These are phyloP conservation scores for Napeogenes sylphis DNA, from an alignment of 2,888 invertebrate species.

Conservation along the genomic window DNA sequence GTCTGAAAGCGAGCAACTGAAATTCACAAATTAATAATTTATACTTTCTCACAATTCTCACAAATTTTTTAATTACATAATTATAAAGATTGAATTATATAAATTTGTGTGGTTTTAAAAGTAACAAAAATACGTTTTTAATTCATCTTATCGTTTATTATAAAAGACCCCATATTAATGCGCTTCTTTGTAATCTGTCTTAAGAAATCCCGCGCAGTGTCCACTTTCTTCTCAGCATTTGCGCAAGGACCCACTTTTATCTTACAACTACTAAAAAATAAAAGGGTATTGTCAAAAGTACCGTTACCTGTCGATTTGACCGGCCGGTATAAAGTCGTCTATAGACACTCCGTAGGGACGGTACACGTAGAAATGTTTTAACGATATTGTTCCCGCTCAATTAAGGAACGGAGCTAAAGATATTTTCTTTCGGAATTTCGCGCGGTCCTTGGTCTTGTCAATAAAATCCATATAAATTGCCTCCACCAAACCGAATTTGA, in stretches of 20 bases:
- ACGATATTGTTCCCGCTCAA: constrained; percentile 71
- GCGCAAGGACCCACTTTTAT: constrained; percentile 44
- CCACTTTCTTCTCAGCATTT: constrained; percentile 60
- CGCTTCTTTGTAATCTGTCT: constrained; percentile 71
- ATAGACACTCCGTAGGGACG: constrained; percentile 9
- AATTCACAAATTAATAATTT: too few relatives aligned
- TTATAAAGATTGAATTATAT: too few relatives aligned
- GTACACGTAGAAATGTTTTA: constrained; percentile 32
- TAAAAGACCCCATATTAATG: constrained; percentile 65
- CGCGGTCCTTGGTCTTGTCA: constrained; percentile 68
- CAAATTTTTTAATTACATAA: too few relatives aligned
- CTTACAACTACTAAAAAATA: constrained; percentile 25
- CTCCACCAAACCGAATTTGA: constrained; percentile 72
- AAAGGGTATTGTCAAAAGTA: constrained; percentile 10
- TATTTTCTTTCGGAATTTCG: constrained; percentile 68
- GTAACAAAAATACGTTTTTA: too few relatives aligned
- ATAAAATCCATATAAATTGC: constrained; percentile 77
- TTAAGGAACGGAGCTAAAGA: constrained; percentile 59
- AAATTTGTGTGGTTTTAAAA: too few relatives aligned
- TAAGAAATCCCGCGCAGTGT: constrained; percentile 70
- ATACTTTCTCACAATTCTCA: too few relatives aligned
- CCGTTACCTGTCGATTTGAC: constrained; percentile 14
- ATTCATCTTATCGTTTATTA: constrained; percentile 20
- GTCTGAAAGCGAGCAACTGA: background rate
- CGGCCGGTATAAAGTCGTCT: constrained; percentile 18